These are phyloP conservation scores for Orthosia incerta DNA, from an alignment of 2,888 invertebrate species.

Conservation along the genomic window DNA sequence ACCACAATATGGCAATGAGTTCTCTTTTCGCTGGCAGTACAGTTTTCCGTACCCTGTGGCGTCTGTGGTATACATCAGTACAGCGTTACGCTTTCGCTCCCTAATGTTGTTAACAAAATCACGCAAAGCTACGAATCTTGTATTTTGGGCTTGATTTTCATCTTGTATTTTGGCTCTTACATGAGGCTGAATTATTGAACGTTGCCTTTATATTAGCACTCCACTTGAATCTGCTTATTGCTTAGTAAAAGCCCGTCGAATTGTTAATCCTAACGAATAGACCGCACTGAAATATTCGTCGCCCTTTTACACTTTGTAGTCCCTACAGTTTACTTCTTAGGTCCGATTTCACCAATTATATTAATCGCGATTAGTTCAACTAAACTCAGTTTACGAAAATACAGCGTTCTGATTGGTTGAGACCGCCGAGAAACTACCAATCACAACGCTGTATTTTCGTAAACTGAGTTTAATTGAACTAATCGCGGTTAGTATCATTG, in stretches of 20 bases:
- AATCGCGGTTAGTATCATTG: too few relatives aligned
- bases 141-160: conserved; percentile 25
- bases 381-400: too few relatives aligned
- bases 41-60: not conserved
- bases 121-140: conserved; percentile 20
- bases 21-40: not conserved
- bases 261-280: too few relatives aligned
- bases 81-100: conserved; percentile 24
- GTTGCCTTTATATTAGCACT: not conserved
- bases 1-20: not conserved
- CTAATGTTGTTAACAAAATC: conserved; percentile 45
- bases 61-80: not conserved
- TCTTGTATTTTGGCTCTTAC: conserved; percentile 4
- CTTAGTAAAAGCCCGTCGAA: not conserved
- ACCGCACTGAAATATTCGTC: too few relatives aligned
- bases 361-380: too few relatives aligned
- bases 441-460: too few relatives aligned
- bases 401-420: too few relatives aligned
- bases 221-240: not conserved
- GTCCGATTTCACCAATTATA: too few relatives aligned
- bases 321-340: too few relatives aligned
- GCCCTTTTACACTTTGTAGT: too few relatives aligned
- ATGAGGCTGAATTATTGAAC: conserved; percentile 24
- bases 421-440: too few relatives aligned
- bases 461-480: too few relatives aligned